These are phyloP conservation scores for Busseola fusca DNA, from an alignment of 2,888 invertebrate genomes.

Conservation along the genomic window DNA sequence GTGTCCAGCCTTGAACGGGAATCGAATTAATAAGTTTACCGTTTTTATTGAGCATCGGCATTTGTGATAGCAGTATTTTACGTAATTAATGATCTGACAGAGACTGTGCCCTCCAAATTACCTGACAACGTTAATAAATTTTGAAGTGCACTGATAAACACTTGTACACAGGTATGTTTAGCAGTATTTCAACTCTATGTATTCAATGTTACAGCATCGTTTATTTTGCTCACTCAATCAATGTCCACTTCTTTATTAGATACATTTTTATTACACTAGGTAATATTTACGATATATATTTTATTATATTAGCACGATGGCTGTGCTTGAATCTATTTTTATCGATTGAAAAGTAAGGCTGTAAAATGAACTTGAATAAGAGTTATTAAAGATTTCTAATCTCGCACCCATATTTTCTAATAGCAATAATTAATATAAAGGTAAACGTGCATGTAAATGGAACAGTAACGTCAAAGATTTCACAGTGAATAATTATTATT, in stretches of 20 bases:
- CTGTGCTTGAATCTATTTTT: conserved; percentile 24
- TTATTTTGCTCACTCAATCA: conserved; percentile 18
- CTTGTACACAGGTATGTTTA: conserved; percentile 7
- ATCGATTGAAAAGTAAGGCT: conserved; percentile 43
- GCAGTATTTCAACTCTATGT: conserved; percentile 6
- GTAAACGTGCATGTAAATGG: conserved; percentile 26
- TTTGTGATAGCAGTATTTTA: conserved; percentile 24
- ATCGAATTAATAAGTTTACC: conserved; percentile 28
- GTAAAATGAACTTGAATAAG: conserved; percentile 41
- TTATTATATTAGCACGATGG: conserved; percentile 26
- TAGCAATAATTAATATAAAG: conserved; percentile 21
- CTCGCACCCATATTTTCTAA: conserved; percentile 45
- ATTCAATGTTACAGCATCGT: conserved; percentile 6
- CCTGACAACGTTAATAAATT: conserved; percentile 17
- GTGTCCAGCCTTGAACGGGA: conserved; percentile 24
- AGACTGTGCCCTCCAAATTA: conserved; percentile 21
- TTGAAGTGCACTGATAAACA: conserved; percentile 11
- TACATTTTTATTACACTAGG: conserved; percentile 9
- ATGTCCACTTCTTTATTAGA: not conserved
- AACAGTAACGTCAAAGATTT: conserved; percentile 17
- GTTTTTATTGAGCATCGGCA: conserved; percentile 28
- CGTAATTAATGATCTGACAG: conserved; percentile 8
- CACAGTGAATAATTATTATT: conserved; percentile 22
- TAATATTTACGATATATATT: conserved; percentile 13
- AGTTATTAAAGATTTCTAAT: conserved; percentile 48